Percentiles rank a stretch among this genome's conserved stretches.
Evolutionary conservation across 2,888 invertebrate species (phyloP).

Genomic region (Heliothis peltigera): DNA sequence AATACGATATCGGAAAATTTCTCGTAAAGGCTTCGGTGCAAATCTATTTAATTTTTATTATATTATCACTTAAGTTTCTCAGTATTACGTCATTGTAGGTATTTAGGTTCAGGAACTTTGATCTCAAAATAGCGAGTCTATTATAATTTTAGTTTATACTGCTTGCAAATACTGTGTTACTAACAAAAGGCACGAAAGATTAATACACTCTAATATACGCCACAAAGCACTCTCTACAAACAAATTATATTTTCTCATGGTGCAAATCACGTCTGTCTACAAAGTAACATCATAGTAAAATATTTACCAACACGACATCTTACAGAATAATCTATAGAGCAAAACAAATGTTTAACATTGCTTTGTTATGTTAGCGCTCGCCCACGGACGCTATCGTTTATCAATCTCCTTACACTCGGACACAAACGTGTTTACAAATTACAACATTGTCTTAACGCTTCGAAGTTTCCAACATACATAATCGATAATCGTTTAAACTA

Average conservation of each 20-base stretch:
- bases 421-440: conserved; percentile 67
- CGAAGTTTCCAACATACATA: conserved; percentile 56
- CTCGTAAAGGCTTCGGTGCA: too few relatives aligned
- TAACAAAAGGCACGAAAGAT: conserved; percentile 20
- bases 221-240: conserved; percentile 63
- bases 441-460: conserved; percentile 64
- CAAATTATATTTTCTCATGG: conserved; percentile 67
- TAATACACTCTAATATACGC: conserved; percentile 39
- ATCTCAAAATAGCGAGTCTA: not conserved
- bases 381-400: conserved; percentile 75
- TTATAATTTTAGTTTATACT: conserved; percentile 22
- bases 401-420: conserved; percentile 74
- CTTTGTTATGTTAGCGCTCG: conserved; percentile 74
- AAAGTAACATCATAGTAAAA: conserved; percentile 66
- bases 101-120: not conserved
- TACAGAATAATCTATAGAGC: conserved; percentile 77
- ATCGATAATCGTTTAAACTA: conserved; percentile 63
- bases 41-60: too few relatives aligned
- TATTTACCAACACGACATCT: conserved; percentile 74
- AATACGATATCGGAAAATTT: too few relatives aligned
- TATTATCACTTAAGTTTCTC: too few relatives aligned
- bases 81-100: not conserved
- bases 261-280: conserved; percentile 76
- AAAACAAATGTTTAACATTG: conserved; percentile 80
- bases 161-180: conserved; percentile 11